Conservation (phyloP, 1,140 invertebrate species). For the Hirudo medicinalis region DNA sequence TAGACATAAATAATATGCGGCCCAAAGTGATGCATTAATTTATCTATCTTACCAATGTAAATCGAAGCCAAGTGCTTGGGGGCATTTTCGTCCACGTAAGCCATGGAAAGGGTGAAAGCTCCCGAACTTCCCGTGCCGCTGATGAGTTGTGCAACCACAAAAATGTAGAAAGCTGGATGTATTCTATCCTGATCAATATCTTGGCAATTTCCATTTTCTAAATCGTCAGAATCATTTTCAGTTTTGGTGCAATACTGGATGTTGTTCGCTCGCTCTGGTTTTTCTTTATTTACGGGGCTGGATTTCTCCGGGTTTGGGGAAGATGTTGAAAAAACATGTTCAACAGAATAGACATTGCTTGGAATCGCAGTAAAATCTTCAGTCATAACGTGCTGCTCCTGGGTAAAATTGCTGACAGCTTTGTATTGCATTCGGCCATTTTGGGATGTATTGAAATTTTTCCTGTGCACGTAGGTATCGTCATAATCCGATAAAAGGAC, state of each 20-base stretch:
- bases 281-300: neutral
- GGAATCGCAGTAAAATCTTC: conserved; percentile 13
- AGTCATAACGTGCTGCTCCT: neutral
- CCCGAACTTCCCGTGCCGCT: conserved; percentile 19
- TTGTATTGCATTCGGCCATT: neutral
- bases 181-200: neutral
- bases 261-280: neutral
- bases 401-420: neutral
- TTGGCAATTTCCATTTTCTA: neutral
- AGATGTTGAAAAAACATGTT: neutral
- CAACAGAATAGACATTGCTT: conserved; percentile 13
- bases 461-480: neutral
- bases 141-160: conserved; percentile 15
- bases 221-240: neutral
- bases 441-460: neutral
- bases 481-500: conserved; percentile 21
- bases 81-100: conserved; percentile 26
- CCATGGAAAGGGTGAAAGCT: conserved; percentile 21
- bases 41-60: conserved; percentile 24
- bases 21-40: conserved; percentile 7
- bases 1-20: too few relatives aligned
- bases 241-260: neutral
- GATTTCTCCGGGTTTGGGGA: neutral
- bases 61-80: conserved; percentile 22
- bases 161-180: conserved; percentile 20